Conservation (phyloP, 2,797 vertebrate genomes). For the Ispidina lecontei region DNA sequence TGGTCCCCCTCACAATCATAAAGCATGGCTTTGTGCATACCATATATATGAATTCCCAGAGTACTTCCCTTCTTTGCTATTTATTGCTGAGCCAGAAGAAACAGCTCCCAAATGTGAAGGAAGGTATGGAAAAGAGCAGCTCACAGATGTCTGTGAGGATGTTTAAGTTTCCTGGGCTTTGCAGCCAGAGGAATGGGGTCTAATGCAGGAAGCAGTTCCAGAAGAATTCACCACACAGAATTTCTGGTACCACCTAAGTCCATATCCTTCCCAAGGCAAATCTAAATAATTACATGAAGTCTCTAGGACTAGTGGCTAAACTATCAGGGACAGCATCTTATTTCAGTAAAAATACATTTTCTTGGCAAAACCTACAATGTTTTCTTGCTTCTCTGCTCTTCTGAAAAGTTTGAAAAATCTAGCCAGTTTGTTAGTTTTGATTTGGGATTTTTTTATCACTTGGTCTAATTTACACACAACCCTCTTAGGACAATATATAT, state of each 20-base stretch:
- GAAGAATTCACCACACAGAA: not conserved
- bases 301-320: not conserved
- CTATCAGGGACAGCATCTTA: not conserved
- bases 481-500: not conserved
- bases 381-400: not conserved
- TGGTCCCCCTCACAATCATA: not conserved
- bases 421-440: not conserved
- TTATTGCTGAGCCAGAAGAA: not conserved
- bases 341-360: not conserved
- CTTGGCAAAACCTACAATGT: not conserved
- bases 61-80: not conserved
- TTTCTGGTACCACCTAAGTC: not conserved
- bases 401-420: not conserved
- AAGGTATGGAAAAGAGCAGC: not conserved
- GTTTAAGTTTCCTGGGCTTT: not conserved
- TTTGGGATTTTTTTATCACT: not conserved
- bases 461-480: not conserved
- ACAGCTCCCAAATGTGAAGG: not conserved
- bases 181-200: not conserved
- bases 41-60: not conserved
- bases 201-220: not conserved
- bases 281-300: not conserved
- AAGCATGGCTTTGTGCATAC: not conserved
- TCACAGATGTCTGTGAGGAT: not conserved
- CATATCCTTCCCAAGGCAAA: not conserved